These are phyloP conservation scores for Meda fulgida DNA, from an alignment of 2,797 vertebrate species.

Conservation along the genomic window DNA sequence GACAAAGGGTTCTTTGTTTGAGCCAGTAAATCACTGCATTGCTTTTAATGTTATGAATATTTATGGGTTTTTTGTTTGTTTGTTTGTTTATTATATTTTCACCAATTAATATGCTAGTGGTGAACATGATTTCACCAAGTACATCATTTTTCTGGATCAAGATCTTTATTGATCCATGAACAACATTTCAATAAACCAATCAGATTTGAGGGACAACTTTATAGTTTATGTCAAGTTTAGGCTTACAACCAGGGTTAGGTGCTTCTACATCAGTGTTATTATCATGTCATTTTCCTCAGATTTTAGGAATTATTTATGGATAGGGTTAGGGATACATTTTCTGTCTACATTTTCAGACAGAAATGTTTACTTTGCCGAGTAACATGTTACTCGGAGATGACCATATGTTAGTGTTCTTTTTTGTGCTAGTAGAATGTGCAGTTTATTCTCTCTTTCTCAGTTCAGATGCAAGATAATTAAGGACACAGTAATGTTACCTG, in stretches of 20 bases:
- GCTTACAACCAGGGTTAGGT: neutral
- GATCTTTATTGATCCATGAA: too few relatives aligned
- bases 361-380: neutral
- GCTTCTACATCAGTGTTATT: neutral
- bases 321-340: too few relatives aligned
- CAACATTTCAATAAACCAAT: too few relatives aligned
- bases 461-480: slow-evolving; percentile 28
- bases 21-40: slow-evolving; percentile 15
- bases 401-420: slow-evolving; percentile 20
- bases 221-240: neutral
- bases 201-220: neutral
- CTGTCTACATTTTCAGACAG: neutral
- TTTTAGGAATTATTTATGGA: neutral
- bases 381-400: neutral
- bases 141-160: too few relatives aligned
- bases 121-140: neutral
- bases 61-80: neutral
- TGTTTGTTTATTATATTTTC: neutral
- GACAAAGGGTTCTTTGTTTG: slow-evolving; percentile 35
- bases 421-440: neutral
- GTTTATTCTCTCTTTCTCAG: neutral
- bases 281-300: too few relatives aligned
- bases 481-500: slow-evolving; percentile 39
- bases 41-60: slow-evolving; percentile 27
- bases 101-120: slow-evolving; percentile 24